Base-by-base conservation (phyloP, 2,888 invertebrate genomes). In the Prosopocoilus inquinatus region DNA sequence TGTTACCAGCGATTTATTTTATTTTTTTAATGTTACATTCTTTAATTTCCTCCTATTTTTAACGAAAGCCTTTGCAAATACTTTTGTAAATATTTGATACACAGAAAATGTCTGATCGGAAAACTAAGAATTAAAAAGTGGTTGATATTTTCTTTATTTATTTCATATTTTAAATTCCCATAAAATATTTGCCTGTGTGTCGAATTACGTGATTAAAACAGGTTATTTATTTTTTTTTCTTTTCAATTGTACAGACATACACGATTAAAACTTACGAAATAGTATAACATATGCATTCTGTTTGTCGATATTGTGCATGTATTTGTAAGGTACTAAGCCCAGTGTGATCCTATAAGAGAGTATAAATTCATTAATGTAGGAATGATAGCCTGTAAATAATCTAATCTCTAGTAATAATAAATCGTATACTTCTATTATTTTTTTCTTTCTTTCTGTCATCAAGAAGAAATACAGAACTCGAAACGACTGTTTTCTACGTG, bases 341-440 rank as follows among this genome's bases (percentile, higher is more conserved):
- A 73, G 75, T 75, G 75, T 75, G 75, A 75, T 75, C 72, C 66
- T 72, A 69, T 68, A 61, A 67, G 65, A 55, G 50, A 45, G 50
- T 53, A 54, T 50, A 68, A 64, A 66, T 70, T 70, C 66, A 58
- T 55, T 50, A 58, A 13, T 67, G 66, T 71, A 70, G 71, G 59
- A 64, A 65, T 65, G 67, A 53, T 70, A 69, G 62, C 64, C 65
- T 72, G 72, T 73, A 70, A 62, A 73, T 36, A 69, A 60, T 59
- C 67, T 59, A 65, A 66, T 64, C 63, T 57, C 47, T 72, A 73
- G 71, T 68, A 74, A 73, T 72, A 73, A 72, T 32, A 68, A 73
- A 62, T 68, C 70, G 71, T 72, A 74, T 72, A 73, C 72, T 74
- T 73, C 70, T 72, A 72, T 65, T 67, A 63, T 57, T 48, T 48